These are phyloP conservation scores for Exocentrus adspersus DNA, from an alignment of 2,888 invertebrate genomes.

Conservation along the genomic window DNA sequence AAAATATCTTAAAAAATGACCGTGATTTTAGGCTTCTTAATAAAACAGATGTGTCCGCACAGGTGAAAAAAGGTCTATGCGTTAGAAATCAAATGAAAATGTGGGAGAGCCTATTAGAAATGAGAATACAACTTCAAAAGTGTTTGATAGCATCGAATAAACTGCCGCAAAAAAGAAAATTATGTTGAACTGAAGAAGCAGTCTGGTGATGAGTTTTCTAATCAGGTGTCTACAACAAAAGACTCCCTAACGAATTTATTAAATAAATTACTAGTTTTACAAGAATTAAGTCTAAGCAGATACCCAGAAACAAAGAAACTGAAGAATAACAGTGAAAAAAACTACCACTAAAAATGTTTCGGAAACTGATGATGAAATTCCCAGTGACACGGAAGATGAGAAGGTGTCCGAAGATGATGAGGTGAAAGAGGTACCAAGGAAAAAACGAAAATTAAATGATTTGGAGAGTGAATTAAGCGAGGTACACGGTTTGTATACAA, in stretches of 20 bases:
- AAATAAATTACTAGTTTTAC: slow-evolving; percentile 72
- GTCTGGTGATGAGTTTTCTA: slow-evolving; percentile 64
- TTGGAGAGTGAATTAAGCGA: slow-evolving; percentile 69
- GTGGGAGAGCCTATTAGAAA: slow-evolving; percentile 88
- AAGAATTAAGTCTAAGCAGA: slow-evolving; percentile 69
- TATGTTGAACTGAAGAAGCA: slow-evolving; percentile 64
- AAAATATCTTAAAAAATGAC: slow-evolving; percentile 46
- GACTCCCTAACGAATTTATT: slow-evolving; percentile 70
- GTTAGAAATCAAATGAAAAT: slow-evolving; percentile 77
- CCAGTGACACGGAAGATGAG: slow-evolving; percentile 68
- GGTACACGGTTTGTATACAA: slow-evolving; percentile 70
- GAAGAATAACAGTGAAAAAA: slow-evolving; percentile 33
- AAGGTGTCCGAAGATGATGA: slow-evolving; percentile 54
- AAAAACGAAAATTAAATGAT: slow-evolving; percentile 69
- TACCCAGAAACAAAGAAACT: slow-evolving; percentile 76
- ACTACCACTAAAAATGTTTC: slow-evolving; percentile 61
- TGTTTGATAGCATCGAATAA: slow-evolving; percentile 79
- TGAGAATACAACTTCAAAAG: slow-evolving; percentile 89
- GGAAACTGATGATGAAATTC: slow-evolving; percentile 76
- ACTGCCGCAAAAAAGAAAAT: slow-evolving; percentile 74
- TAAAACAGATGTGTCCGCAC: slow-evolving; percentile 66
- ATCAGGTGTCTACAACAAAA: slow-evolving; percentile 66
- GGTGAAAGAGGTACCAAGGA: slow-evolving; percentile 54
- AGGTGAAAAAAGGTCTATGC: slow-evolving; percentile 73
- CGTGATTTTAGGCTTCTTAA: slow-evolving; percentile 68